Evolutionary conservation across 2,113 vertebrate genomes (phyloP), one percentile per base, ranked within the genome.

Genomic region (Semnornis frantzii): DNA sequence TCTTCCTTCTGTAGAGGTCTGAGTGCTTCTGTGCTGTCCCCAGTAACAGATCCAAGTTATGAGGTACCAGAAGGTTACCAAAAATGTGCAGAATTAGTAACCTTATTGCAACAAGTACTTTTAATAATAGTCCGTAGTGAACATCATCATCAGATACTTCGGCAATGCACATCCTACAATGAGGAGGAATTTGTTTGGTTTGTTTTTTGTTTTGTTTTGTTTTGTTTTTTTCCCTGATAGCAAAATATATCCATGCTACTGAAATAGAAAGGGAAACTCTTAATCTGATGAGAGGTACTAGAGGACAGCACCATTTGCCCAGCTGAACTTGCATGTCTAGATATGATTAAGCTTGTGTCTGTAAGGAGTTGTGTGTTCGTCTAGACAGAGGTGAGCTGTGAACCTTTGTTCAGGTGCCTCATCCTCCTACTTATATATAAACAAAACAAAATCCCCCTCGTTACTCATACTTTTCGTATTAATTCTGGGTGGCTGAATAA

Each of bases 391-490:
- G 46, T 84, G 63, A 91, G 58, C 19, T 84, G 37, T 20, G 20
- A 85, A 82, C 68, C 31, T 87, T 91, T 95, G 95, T 89, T 97
- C 85, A 90, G 82, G 77, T 88, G 54, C 77, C 73, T 93, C 84
- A 95, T 90, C 60, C 55, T 87, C 37, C 65, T 82, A 27, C 57
- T 93, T 78, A 25, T 31, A 73, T 77, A 94, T 93, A 97, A 95
- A 33, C 71, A 90, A 91, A 88, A 28, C 23, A 48, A 72, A 50
- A 60, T 19, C 3, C 28, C 30, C 39, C 89, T 75, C 27, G 24
- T 95, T 96, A 91, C 83, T 95, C 89, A 83, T 78, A 71, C 30
- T 89, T 90, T 87, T 97, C 42, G 21, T 85, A 39, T 86, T 93
- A 91, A 74, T 66, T 87, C 73, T 86, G 58, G 60, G 62, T 87